Conservation (phyloP, 2,113 vertebrate species). For the Paramisgurnus dabryanus region DNA sequence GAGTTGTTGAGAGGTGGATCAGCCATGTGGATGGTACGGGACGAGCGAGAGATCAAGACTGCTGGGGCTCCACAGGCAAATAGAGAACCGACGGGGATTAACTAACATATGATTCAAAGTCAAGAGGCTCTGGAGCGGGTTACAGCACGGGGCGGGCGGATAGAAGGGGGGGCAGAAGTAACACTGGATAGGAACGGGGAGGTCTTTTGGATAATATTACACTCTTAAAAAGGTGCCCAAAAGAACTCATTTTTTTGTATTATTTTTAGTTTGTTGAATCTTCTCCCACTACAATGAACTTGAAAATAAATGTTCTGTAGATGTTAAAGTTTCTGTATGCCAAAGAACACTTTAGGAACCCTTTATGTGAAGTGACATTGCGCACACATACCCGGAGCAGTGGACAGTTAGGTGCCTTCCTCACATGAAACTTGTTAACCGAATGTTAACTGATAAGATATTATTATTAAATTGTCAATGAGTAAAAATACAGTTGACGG, state of each 20-base stretch:
- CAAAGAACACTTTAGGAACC: too few relatives aligned
- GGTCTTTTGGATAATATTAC: not conserved
- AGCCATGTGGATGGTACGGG: slow-evolving; percentile 75
- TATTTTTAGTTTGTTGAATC: too few relatives aligned
- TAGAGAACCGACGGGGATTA: slow-evolving; percentile 35
- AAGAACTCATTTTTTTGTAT: not conserved
- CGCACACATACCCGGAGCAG: too few relatives aligned
- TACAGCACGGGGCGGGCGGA: slow-evolving; percentile 58
- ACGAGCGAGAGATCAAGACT: slow-evolving; percentile 39
- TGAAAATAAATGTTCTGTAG: too few relatives aligned
- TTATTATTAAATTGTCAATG: too few relatives aligned
- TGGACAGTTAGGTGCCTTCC: too few relatives aligned
- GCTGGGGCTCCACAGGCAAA: slow-evolving; percentile 36
- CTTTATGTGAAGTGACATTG: too few relatives aligned
- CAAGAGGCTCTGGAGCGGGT: slow-evolving; percentile 54
- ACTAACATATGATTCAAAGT: slow-evolving; percentile 46
- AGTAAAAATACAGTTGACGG: too few relatives aligned
- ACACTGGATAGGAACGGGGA: not conserved
- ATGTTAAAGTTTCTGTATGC: too few relatives aligned
- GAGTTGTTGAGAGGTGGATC: slow-evolving; percentile 91
- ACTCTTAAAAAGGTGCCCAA: not conserved
- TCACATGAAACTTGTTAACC: too few relatives aligned
- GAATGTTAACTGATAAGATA: too few relatives aligned
- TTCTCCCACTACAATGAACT: too few relatives aligned
- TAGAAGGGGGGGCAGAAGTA: slow-evolving; percentile 40